Evolutionary conservation across 2,888 invertebrate genomes (phyloP).

Genomic region (Trichogramma dendrolimi): DNA sequence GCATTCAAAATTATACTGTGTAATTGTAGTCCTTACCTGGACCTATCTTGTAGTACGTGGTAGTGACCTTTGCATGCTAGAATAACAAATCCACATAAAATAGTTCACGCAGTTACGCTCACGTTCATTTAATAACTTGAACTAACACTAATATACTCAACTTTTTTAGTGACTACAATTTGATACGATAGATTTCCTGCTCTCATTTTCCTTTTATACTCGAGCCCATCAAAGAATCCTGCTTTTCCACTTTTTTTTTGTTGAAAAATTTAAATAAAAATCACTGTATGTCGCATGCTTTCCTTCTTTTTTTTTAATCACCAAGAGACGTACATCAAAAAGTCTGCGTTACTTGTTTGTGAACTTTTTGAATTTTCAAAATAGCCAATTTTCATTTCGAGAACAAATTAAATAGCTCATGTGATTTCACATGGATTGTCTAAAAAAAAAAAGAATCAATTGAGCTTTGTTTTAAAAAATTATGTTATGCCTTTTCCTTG

Average conservation of each 20-base stretch:
- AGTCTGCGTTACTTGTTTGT: slow-evolving; percentile 50
- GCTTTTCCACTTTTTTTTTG: slow-evolving; percentile 17
- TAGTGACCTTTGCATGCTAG: slow-evolving; percentile 48
- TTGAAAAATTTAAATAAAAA: slow-evolving; percentile 21
- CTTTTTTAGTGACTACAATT: slow-evolving; percentile 4
- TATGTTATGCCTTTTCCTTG: slow-evolving; percentile 15
- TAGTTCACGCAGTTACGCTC: slow-evolving; percentile 17
- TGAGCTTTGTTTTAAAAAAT: background rate
- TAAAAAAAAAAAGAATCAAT: slow-evolving; percentile 5
- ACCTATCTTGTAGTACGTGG: slow-evolving; percentile 39
- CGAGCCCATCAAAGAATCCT: slow-evolving; percentile 7
- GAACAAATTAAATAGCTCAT: slow-evolving; percentile 7
- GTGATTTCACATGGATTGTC: background rate
- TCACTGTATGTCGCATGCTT: slow-evolving; percentile 47
- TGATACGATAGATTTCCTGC: slow-evolving; percentile 15
- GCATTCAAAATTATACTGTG: slow-evolving; percentile 31
- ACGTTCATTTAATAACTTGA: slow-evolving; percentile 9
- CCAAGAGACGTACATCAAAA: slow-evolving; percentile 25
- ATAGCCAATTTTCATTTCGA: slow-evolving; percentile 8
- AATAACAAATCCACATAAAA: slow-evolving; percentile 21
- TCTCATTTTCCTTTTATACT: slow-evolving; percentile 15
- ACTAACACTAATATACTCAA: slow-evolving; percentile 20
- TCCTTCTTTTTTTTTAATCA: slow-evolving; percentile 29
- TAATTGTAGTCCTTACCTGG: slow-evolving; percentile 32
- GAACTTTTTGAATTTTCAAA: slow-evolving; percentile 29